Percentiles rank a stretch among this genome's conserved stretches.
These are phyloP conservation scores for Centropyge bicolor DNA, from an alignment of 2,797 vertebrate genomes.

Conservation along the genomic window DNA sequence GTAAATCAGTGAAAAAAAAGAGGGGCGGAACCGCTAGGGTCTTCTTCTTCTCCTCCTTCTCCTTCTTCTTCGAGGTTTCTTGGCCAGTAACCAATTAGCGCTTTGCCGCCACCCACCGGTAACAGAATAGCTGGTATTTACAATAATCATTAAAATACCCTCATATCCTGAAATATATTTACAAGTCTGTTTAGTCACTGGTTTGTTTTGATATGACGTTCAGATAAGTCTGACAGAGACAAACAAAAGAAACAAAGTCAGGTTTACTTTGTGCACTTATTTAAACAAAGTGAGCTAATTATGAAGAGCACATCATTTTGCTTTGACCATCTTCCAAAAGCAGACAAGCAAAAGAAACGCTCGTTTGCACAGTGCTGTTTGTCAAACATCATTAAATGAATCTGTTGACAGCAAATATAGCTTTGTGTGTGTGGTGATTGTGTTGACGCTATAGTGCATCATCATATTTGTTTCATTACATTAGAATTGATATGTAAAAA, in stretches of 20 bases:
- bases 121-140: too few relatives aligned
- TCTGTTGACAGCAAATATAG: not conserved
- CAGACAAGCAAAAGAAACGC: not conserved
- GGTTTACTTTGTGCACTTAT: not conserved
- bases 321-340: not conserved
- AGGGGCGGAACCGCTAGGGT: conserved; percentile 25
- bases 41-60: too few relatives aligned
- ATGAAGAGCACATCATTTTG: not conserved
- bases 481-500: not conserved
- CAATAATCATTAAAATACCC: too few relatives aligned
- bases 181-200: not conserved
- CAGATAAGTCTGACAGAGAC: not conserved
- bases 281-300: not conserved
- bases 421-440: not conserved
- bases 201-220: not conserved
- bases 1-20: not conserved
- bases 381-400: not conserved
- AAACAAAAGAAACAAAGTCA: not conserved
- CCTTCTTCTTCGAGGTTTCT: too few relatives aligned
- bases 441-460: too few relatives aligned
- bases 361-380: not conserved
- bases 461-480: not conserved
- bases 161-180: too few relatives aligned
- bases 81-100: too few relatives aligned
- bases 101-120: too few relatives aligned